phyloP scores from a whole-genome alignment of 2,888 invertebrate genomes.

The Punctoribates punctum region DNA sequence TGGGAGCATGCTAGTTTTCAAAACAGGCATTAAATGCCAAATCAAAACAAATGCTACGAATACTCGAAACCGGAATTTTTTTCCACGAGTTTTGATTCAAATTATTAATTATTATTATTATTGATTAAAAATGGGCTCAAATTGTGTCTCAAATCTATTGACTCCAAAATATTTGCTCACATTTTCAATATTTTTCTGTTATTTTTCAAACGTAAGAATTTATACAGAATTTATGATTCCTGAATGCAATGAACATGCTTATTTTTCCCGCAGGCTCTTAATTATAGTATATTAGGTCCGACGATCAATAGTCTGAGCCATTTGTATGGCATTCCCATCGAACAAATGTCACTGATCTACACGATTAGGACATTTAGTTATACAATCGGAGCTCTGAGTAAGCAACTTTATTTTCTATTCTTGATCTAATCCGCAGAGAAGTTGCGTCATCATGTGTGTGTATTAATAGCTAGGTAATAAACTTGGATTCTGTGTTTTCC shows the following conservation, averaged over 20 bases:
- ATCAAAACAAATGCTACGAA: not conserved
- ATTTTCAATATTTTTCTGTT: slow-evolving; percentile 14
- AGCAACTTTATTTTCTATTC: not conserved
- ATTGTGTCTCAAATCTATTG: not conserved
- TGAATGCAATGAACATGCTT: not conserved
- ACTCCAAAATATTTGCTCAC: slow-evolving; percentile 17
- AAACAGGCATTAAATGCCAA: not conserved
- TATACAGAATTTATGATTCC: not conserved
- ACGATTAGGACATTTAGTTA: slow-evolving; percentile 17
- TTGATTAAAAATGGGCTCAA: slow-evolving; percentile 1
- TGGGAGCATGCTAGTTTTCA: not conserved
- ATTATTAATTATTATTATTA: not conserved
- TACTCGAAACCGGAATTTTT: not conserved
- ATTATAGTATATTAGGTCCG: not conserved
- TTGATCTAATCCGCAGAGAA: not conserved
- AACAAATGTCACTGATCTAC: slow-evolving; percentile 1
- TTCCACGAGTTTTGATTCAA: not conserved
- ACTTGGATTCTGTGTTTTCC: no score
- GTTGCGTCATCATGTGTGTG: no score
- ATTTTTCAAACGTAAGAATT: slow-evolving; percentile 31
- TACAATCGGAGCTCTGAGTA: slow-evolving; percentile 25
- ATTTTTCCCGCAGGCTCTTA: not conserved
- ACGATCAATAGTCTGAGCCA: not conserved
- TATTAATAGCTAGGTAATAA: no score
- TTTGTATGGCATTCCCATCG: not conserved